Evolutionary conservation across 2,888 invertebrate genomes (phyloP), one percentile per base, ranked within the genome.

Genomic region (Hirtodrosophila trivittata): DNA sequence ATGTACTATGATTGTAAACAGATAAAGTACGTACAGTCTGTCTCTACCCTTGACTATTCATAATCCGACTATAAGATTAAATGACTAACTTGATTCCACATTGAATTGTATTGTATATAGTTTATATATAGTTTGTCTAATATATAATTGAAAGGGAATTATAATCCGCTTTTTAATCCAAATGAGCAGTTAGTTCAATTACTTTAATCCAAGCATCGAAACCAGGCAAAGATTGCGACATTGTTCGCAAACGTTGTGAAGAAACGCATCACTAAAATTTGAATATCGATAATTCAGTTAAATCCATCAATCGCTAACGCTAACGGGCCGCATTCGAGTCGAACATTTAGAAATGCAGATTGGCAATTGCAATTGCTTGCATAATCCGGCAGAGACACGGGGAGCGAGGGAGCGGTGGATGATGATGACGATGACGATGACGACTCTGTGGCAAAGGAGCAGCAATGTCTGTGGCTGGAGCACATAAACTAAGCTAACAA

Each of bases 401-500:
- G 12, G 18, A 1, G 12, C 8, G 10, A 8, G 26, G 13, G 43
- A 8, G 37, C 9, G 7, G 41, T 28, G 25, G 13, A 13, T 12
- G 13, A 18, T 12, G 10, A 37, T 8, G 4, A 14, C 25, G 13
- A 16, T n/a, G 14, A 9, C n/a, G 21, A 14, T 5, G 43, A 49
- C 32, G 26, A 35, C 21, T 21, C 21, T 35, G 2, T 12, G 37
- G 46, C 49, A 25, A 57, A 58, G 56, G 56, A 54, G 56, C 64
- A 38, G 21, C 50, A 32, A 42, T 25, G 46, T 46, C 14, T 35
- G 13, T 21, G 51, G 51, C 16, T 35, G 28, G 52, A 52, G 73
- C 66, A 58, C 69, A 69, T 69, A 72, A 73, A 72, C 66, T 55
- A 73, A 66, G 70, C 75, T 75, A 77, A 78, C 83, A 81, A 86